Conservation (phyloP, 2,797 vertebrate genomes). For the Pseudocheirus occidentalis region DNA sequence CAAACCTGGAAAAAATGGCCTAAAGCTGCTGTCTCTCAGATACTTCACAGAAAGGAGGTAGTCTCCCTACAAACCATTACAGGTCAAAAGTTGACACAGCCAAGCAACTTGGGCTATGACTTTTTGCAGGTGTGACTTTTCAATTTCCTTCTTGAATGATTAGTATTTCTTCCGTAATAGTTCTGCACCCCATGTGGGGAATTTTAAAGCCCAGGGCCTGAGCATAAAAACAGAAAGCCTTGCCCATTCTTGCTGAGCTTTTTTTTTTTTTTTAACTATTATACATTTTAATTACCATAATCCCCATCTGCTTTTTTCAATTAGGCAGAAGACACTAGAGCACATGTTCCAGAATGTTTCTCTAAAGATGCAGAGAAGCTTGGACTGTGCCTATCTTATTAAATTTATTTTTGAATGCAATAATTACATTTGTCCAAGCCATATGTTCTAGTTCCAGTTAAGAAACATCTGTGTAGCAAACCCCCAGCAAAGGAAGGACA, state of each 20-base stretch:
- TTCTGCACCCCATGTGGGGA: not conserved
- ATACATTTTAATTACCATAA: slow-evolving; percentile 51
- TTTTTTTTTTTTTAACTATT: not conserved
- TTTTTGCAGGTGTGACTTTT: not conserved
- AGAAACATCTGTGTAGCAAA: slow-evolving; percentile 50
- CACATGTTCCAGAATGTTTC: not conserved
- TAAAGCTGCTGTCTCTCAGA: not conserved
- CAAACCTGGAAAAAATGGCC: no score
- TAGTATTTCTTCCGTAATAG: slow-evolving; percentile 29
- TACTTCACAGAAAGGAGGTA: not conserved
- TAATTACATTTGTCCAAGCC: slow-evolving; percentile 52
- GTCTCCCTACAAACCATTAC: not conserved
- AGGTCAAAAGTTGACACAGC: not conserved
- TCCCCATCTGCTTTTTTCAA: slow-evolving; percentile 30
- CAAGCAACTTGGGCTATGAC: not conserved
- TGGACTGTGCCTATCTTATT: slow-evolving; percentile 1
- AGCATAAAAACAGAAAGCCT: slow-evolving; percentile 34
- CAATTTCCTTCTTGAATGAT: not conserved
- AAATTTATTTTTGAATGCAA: slow-evolving; percentile 33
- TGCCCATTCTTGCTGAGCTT: not conserved
- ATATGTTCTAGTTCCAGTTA: slow-evolving; percentile 28
- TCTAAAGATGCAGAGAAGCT: slow-evolving; percentile 41
- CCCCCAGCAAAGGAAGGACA: slow-evolving; percentile 35
- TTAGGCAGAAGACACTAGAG: slow-evolving; percentile 2
- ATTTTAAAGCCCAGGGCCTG: slow-evolving; percentile 1